Evolutionary conservation across 1,140 invertebrate genomes (phyloP).

Genomic region (Sitobion miscanthi): DNA sequence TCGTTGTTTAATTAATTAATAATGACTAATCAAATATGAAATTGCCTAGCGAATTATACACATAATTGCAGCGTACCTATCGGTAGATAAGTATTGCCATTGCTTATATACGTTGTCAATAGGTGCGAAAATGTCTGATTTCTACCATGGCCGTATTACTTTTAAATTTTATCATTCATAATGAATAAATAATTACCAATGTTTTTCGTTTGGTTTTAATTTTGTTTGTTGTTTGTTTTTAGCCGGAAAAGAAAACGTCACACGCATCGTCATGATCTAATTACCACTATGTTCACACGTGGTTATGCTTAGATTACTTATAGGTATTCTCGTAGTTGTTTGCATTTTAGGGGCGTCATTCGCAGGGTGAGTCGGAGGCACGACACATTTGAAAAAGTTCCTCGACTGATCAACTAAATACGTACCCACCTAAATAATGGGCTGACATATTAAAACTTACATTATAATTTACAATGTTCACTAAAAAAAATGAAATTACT

Average conservation of each 20-base stretch:
- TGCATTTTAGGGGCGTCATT: conserved; percentile 8
- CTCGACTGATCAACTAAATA: neutral
- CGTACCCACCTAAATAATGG: neutral
- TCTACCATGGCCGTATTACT: neutral
- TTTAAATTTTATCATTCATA: neutral
- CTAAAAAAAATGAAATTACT: neutral
- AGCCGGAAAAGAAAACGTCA: conserved; percentile 30
- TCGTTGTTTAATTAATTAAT: neutral
- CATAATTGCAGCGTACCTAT: neutral
- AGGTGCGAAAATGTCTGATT: neutral
- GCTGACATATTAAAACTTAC: neutral
- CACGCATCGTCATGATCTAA: neutral
- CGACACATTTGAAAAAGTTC: neutral
- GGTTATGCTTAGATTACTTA: neutral
- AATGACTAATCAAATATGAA: neutral
- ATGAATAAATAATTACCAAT: neutral
- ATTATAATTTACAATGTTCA: neutral
- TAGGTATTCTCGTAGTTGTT: conserved; percentile 10
- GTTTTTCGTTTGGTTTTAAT: neutral
- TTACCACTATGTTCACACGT: neutral
- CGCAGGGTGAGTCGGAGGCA: neutral
- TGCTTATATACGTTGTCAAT: neutral
- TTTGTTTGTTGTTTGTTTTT: conserved; percentile 23
- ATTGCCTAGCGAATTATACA: neutral
- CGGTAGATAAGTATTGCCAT: neutral